Conservation (phyloP, 1,140 invertebrate species). For the Aethina tumida region DNA sequence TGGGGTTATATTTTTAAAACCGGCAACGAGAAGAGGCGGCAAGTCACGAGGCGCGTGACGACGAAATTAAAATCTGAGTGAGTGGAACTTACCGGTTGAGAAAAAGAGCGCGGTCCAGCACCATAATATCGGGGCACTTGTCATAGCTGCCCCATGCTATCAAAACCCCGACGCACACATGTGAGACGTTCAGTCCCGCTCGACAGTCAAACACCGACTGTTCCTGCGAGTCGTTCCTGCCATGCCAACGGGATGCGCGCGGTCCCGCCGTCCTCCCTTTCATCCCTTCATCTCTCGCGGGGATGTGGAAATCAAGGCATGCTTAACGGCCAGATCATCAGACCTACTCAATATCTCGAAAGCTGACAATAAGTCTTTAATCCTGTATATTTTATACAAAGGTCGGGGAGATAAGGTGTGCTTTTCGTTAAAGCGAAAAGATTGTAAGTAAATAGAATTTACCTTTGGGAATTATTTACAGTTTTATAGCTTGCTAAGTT, state of each 20-base stretch:
- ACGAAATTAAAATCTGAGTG: background rate
- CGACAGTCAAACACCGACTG: constrained; percentile 21
- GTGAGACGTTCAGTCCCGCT: constrained; percentile 12
- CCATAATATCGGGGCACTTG: constrained; percentile 16
- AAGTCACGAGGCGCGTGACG: background rate
- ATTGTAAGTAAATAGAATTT: too few relatives aligned
- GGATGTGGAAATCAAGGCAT: constrained; percentile 21
- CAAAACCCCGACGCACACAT: constrained; percentile 19
- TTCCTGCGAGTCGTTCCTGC: constrained; percentile 18
- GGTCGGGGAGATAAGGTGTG: too few relatives aligned
- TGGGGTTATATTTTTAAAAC: constrained; percentile 13
- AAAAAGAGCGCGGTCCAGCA: constrained; percentile 23
- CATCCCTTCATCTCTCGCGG: too few relatives aligned
- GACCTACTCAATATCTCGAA: constrained; percentile 17
- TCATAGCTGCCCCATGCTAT: constrained; percentile 24
- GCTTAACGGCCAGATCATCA: constrained; percentile 19
- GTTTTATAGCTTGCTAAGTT: too few relatives aligned
- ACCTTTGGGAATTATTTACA: too few relatives aligned
- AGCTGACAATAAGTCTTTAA: too few relatives aligned
- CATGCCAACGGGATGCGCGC: constrained; percentile 24
- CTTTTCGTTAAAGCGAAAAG: too few relatives aligned
- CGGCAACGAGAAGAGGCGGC: background rate
- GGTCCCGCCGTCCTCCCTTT: too few relatives aligned
- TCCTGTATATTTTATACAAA: too few relatives aligned
- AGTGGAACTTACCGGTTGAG: constrained; percentile 14